These are phyloP conservation scores for Podarcis muralis DNA, from an alignment of 2,113 vertebrate genomes.

Conservation along the genomic window DNA sequence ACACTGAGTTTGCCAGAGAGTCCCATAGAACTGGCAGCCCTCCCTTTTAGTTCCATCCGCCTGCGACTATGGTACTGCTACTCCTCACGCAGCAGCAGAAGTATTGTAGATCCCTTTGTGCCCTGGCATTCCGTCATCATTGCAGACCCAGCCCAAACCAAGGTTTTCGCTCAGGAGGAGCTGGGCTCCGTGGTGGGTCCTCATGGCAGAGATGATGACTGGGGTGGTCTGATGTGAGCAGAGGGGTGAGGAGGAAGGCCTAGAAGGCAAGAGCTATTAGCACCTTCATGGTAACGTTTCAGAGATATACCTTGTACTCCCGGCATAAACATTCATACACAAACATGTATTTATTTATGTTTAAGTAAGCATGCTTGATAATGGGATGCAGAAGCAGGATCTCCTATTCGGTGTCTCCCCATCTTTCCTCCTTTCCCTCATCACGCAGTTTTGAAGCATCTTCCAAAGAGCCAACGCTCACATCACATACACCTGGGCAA, in stretches of 20 bases:
- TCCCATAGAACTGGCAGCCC: not conserved
- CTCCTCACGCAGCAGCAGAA: conserved; percentile 51
- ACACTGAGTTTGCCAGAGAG: not conserved
- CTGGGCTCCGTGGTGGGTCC: conserved; percentile 30
- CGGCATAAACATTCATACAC: not conserved
- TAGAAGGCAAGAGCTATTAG: conserved; percentile 27
- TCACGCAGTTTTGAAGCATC: conserved; percentile 59
- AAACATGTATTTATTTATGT: conserved; percentile 12
- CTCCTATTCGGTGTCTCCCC: conserved; percentile 18
- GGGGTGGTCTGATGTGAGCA: not conserved
- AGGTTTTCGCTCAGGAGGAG: conserved; percentile 7
- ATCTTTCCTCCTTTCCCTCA: conserved; percentile 38
- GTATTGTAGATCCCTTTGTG: conserved; percentile 53
- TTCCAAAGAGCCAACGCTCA: conserved; percentile 44
- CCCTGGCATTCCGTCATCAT: conserved; percentile 52
- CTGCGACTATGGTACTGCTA: not conserved
- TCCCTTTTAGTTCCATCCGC: conserved; percentile 33
- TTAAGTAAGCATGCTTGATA: conserved; percentile 63
- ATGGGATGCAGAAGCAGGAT: not conserved
- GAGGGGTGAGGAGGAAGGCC: not conserved
- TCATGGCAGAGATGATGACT: not conserved
- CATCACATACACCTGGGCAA: not conserved
- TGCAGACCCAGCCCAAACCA: conserved; percentile 26
- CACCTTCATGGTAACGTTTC: not conserved
- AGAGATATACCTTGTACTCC: conserved; percentile 2